phyloP scores from a whole-genome alignment of 1,140 invertebrate species.

The Elysia chlorotica region DNA sequence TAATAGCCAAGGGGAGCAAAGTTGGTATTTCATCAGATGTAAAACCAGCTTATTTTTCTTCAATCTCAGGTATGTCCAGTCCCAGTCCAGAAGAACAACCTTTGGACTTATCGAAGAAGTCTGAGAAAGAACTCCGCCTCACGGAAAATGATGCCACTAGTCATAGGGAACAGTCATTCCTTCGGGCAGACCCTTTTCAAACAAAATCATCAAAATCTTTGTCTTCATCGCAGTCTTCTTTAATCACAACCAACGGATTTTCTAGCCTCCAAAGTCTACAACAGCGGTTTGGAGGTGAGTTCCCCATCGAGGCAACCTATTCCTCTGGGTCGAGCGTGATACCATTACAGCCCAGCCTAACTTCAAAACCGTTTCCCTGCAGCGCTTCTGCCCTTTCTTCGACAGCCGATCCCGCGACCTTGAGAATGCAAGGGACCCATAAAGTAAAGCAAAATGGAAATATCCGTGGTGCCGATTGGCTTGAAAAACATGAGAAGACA shows the following conservation, averaged over 20 bases:
- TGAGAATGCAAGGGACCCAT: no score
- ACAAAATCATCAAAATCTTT: neutral
- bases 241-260: slow-evolving; percentile 29
- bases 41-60: neutral
- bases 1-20: neutral
- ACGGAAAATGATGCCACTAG: neutral
- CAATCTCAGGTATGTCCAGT: neutral
- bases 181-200: neutral
- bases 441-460: no score
- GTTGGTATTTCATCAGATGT: no score
- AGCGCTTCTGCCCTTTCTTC: slow-evolving; percentile 13
- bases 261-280: slow-evolving; percentile 55
- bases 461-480: no score
- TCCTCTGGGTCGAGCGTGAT: slow-evolving; percentile 29
- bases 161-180: neutral
- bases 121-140: neutral
- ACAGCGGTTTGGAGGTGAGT: slow-evolving; percentile 50
- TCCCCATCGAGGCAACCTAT: slow-evolving; percentile 35
- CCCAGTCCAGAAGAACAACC: slow-evolving; percentile 8
- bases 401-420: neutral
- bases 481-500: slow-evolving; percentile 2
- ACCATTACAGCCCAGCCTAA: slow-evolving; percentile 27
- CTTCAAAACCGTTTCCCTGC: no score
- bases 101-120: slow-evolving; percentile 12
- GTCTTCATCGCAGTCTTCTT: neutral